These are phyloP conservation scores for Podarcis lilfordi DNA, from an alignment of 2,797 vertebrate species.

Conservation along the genomic window DNA sequence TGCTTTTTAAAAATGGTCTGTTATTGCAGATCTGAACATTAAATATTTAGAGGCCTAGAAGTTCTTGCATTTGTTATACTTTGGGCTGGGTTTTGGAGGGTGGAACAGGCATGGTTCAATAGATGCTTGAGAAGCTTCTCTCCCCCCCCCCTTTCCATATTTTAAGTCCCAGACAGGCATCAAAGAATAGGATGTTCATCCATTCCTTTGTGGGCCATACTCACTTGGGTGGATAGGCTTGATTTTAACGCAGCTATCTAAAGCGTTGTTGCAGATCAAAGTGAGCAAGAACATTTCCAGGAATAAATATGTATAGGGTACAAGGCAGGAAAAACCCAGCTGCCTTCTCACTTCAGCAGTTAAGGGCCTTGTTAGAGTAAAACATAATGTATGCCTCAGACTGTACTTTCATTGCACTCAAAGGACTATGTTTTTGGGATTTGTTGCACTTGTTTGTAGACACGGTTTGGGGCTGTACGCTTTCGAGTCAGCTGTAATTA, in stretches of 20 bases:
- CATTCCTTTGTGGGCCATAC: neutral
- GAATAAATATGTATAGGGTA: neutral
- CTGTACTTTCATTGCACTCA: constrained; percentile 23
- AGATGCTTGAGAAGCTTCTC: neutral
- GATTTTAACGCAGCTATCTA: neutral
- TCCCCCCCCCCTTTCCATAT: no score
- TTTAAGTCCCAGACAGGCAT: neutral
- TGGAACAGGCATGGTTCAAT: neutral
- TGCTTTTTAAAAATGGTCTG: constrained; percentile 13
- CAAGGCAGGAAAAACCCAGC: neutral
- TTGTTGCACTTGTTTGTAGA: constrained; percentile 45
- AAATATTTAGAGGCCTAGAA: constrained; percentile 15
- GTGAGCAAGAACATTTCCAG: neutral
- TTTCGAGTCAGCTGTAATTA: constrained; percentile 59
- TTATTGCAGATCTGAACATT: constrained; percentile 30
- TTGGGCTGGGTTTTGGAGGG: neutral
- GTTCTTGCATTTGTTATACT: neutral
- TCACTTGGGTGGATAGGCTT: neutral
- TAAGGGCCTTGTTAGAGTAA: constrained; percentile 31
- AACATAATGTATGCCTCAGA: constrained; percentile 27
- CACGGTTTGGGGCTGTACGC: constrained; percentile 30
- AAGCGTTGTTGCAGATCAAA: neutral
- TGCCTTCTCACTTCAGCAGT: neutral
- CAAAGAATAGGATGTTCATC: neutral
- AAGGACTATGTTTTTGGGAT: neutral